Conservation (phyloP, 2,797 vertebrate species). For the Echiichthys vipera region DNA sequence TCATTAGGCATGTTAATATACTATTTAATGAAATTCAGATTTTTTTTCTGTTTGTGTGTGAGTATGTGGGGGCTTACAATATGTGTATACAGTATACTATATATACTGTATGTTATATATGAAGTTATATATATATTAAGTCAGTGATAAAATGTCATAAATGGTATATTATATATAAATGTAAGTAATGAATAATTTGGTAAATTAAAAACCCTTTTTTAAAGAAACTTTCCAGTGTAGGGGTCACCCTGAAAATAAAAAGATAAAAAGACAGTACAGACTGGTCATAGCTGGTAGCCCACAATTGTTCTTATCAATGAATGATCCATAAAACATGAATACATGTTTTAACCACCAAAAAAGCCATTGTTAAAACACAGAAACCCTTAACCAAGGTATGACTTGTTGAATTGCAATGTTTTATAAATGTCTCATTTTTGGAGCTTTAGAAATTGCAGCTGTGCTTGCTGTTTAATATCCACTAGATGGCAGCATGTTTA, state of each 20-base stretch:
- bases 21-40: no score
- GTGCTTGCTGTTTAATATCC: slow-evolving; percentile 14
- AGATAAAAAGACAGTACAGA: neutral
- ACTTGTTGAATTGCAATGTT: neutral
- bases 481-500: slow-evolving; percentile 74
- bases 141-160: neutral
- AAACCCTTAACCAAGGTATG: neutral
- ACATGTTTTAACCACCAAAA: neutral
- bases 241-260: neutral
- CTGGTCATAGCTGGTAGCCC: neutral
- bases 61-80: no score
- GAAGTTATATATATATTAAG: neutral
- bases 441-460: slow-evolving; percentile 13
- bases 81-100: no score
- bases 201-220: neutral
- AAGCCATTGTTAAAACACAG: neutral
- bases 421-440: neutral
- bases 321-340: neutral
- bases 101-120: no score
- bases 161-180: no score
- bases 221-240: neutral
- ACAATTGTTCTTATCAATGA: neutral
- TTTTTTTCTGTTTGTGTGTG: no score
- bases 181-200: no score
- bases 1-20: no score